These are phyloP conservation scores for Diploptera punctata DNA, from an alignment of 2,888 invertebrate species.

Conservation along the genomic window DNA sequence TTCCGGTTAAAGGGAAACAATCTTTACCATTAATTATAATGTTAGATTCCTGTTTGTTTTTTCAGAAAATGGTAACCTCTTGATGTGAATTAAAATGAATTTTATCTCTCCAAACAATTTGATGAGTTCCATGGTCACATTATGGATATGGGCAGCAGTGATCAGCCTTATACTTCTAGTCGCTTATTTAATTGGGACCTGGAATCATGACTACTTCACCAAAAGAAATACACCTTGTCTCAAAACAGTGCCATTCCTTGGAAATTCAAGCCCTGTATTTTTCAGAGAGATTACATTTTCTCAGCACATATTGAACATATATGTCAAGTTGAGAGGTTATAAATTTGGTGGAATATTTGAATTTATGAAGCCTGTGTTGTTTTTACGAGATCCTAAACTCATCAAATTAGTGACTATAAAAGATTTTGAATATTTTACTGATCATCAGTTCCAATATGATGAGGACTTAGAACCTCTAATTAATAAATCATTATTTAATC, in stretches of 20 bases:
- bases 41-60: no score
- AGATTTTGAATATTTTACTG: slow-evolving; percentile 36
- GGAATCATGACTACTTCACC: not conserved
- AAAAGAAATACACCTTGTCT: not conserved
- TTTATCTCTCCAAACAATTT: no score
- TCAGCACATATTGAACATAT: not conserved
- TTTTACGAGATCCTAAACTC: slow-evolving; percentile 34
- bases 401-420: slow-evolving; percentile 34
- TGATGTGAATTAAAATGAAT: no score
- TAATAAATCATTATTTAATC: not conserved
- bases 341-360: not conserved
- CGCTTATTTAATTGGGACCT: not conserved
- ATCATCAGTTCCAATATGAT: not conserved
- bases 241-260: not conserved
- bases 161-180: not conserved
- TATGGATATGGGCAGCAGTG: no score
- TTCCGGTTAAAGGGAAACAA: no score
- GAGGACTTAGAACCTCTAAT: not conserved
- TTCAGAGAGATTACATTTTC: not conserved
- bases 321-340: not conserved
- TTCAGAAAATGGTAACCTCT: no score
- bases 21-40: no score
- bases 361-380: not conserved
- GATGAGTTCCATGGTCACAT: no score
- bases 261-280: not conserved